Base-by-base conservation (phyloP, 1,140 invertebrate genomes). In the Matsumurasca onukii region DNA sequence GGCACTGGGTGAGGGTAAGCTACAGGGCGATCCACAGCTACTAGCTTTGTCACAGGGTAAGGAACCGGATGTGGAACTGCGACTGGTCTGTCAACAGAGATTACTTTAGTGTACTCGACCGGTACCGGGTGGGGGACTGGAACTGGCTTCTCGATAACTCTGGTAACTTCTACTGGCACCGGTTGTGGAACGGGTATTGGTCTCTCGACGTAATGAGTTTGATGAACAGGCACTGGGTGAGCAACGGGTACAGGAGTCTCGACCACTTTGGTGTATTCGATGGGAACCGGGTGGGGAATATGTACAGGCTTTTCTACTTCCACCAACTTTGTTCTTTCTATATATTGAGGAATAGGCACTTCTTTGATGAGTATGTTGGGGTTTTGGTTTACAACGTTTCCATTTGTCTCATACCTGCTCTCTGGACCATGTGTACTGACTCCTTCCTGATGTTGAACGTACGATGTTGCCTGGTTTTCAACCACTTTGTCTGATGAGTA, bases 191-290 rank as follows among this genome's bases (percentile, higher is more conserved):
- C 68, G 2, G 67, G 69, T 27, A 73, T 70, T 62, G 74, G 61
- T 29, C 75, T 83, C 63, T 84, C 81, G 0, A 82, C 77, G 9
- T 22, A 22, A 9, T 73, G 52, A 31, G 73, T 72, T 55, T 34
- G 34, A 31, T 29, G 27, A 63, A 63, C 30, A 17, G 61, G 34
- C 12, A 45, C 30, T 15, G 72, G 77, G 76, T 75, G 78, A 61
- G 72, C 77, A 76, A 81, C 80, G 66, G 79, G 76, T 0, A 80
- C 68, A 0, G 75, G 61, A 27, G 75, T 83, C 63, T 84, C 81
- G 0, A 82, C 77, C 20, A 82, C 78, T 71, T 86, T 85, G 1
- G 83, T 82, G 0, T 83, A 76, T 72, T 83, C 82, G 0, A 84
- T 76, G 12, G 83, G 79, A 63, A 84, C 76, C 34, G 83, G 82